Evolutionary conservation across 2,888 invertebrate species (phyloP).

Genomic region (Erannis defoliaria): DNA sequence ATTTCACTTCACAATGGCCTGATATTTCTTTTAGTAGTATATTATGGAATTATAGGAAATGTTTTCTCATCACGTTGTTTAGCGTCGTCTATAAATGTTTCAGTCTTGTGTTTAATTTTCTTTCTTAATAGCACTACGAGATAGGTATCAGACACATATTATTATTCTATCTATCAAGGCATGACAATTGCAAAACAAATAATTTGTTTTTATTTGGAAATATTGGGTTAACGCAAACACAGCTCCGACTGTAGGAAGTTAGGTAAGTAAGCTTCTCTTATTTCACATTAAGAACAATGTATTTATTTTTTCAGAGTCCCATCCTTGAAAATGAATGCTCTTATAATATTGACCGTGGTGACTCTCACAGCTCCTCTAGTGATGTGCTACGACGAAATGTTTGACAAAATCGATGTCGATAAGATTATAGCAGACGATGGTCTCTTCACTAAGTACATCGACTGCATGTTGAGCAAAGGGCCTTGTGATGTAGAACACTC

Average conservation of each 20-base stretch:
- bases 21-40: no score
- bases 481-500: constrained; percentile 68
- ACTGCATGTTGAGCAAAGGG: constrained; percentile 74
- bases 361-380: constrained; percentile 52
- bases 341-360: constrained; percentile 50
- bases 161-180: no score
- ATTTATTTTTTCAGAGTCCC: neutral
- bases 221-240: no score
- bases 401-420: constrained; percentile 72
- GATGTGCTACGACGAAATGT: constrained; percentile 70
- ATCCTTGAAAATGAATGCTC: constrained; percentile 50
- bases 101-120: no score
- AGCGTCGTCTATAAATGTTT: no score
- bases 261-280: neutral
- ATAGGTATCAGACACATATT: no score
- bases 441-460: constrained; percentile 62
- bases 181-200: neutral
- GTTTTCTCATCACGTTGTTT: no score
- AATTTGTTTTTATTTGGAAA: neutral
- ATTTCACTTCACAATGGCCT: no score
- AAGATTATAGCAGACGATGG: constrained; percentile 68
- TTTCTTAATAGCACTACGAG: no score
- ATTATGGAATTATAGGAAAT: no score
- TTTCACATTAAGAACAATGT: neutral
- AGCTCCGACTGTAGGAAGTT: neutral